Evolutionary conservation across 2,888 invertebrate species (phyloP), one percentile per base, ranked within the genome.

Genomic region (Zootermopsis nevadensis): DNA sequence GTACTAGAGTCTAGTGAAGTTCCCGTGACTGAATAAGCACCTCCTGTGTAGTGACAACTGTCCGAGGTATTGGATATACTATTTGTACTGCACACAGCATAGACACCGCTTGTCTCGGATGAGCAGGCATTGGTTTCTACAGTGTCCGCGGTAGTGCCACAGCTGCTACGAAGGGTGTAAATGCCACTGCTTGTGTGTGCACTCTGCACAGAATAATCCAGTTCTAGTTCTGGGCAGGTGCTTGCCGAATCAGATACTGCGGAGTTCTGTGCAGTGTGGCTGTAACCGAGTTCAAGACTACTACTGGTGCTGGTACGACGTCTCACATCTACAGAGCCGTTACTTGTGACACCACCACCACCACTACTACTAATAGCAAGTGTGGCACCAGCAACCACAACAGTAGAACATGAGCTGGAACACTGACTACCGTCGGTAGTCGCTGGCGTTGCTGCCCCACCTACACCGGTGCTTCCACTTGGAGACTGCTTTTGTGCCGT

Each of bases 221-320:
- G 90, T 86, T 94, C 94, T 85, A 93, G 90, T 86, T 94, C 94
- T 85, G 93, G 92, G 86, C 93, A 94, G 83, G 93, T 93, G 81
- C 92, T 92, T 83, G 93, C 92, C 27, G 94, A 93, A 87, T 96
- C 96, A 87, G 90, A 90, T 77, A 96, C 89, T 84, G 94, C 92
- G 2, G 96, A 96, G 88, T 96, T 96, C 89, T 96, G 96, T 31
- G 96, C 96, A 2, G 96, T 96, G 88, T 96, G 96, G 86, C 96
- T 96, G 88, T 94, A 96, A 80, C 96, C 96, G 84, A 96, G 90
- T 90, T 96, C 96, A 87, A 96, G 90, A 88, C 96, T 96, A 86
- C 96, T 96, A 80, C 94, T 94, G 69, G 95, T 95, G 38, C 95
- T 95, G 85, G 94, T 92, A 87, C 94, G 91, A 86, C 94, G 92